Conservation (phyloP, 2,888 invertebrate genomes). For the Thymelicus acteon region DNA sequence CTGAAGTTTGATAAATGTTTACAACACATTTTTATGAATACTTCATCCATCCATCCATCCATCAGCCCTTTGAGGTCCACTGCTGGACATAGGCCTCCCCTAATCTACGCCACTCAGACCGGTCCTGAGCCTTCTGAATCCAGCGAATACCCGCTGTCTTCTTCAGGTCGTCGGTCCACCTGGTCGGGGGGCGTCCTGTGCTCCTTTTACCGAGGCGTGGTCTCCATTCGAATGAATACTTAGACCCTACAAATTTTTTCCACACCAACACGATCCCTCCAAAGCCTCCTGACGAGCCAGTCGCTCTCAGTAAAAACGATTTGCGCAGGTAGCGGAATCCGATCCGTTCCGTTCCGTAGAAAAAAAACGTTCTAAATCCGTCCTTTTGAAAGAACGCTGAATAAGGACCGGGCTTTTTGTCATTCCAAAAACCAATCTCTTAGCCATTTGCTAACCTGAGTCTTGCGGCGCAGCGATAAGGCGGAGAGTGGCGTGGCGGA, state of each 20-base stretch:
- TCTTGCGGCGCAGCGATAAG: not conserved
- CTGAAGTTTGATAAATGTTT: too few species aligned
- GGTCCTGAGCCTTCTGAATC: too few species aligned
- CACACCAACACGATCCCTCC: not conserved
- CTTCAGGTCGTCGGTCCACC: too few species aligned
- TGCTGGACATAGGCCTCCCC: too few species aligned
- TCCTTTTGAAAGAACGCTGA: constrained; percentile 10
- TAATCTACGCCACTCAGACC: too few species aligned
- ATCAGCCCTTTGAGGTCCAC: too few species aligned
- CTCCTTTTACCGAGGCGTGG: too few species aligned
- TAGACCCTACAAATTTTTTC: not conserved
- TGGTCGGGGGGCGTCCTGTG: too few species aligned
- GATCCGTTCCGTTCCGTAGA: constrained; percentile 5
- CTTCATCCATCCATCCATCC: too few species aligned
- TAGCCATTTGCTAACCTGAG: not conserved
- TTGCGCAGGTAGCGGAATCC: constrained; percentile 11
- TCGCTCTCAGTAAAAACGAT: not conserved
- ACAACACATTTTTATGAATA: too few species aligned
- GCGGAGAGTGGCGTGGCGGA: not conserved
- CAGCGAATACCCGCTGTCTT: too few species aligned
- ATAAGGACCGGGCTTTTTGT: constrained; percentile 12
- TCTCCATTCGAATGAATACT: too few species aligned
- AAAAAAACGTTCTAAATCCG: constrained; percentile 9
- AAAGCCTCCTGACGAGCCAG: not conserved
- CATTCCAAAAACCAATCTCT: constrained; percentile 12